Base-by-base conservation (phyloP, 2,113 vertebrate genomes). In the Rhinogobius similis region DNA sequence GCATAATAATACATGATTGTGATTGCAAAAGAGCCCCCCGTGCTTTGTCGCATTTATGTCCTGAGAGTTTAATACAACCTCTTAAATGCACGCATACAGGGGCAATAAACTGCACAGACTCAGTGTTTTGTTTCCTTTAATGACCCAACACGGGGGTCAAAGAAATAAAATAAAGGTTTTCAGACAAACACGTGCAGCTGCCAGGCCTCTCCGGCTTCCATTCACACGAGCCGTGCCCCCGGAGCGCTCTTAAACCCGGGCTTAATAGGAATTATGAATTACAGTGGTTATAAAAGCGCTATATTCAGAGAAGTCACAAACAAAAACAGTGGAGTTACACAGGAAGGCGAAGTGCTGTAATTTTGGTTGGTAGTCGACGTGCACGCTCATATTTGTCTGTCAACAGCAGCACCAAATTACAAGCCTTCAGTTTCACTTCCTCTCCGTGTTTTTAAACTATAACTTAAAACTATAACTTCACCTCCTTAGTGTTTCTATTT, bases 331-430 rank as follows among this genome's bases (percentile, higher is more conserved):
- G 78, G 72, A 62, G 38, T 79, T 84, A 53, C 70, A 77, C 38
- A 68, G 79, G 73, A 73, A 65, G 11, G 48, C 76, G 65, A 75
- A 24, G 77, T 74, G 73, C 80, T 87, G 74, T 90, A 83, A 90
- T 91, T 90, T 87, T 80, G 88, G 87, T 84, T 87, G 79, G 66
- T 79, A 77, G 59, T 44, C 16, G 43, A 44, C 5, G 46, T 20
- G 20, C 20, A 50, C 46, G 82, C 82, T 89, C 84, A 71, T 86
- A 90, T 87, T 90, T 90, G 83, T 86, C 81, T 63, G 86, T 84
- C 81, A 66, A 63, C 89, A 86, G 86, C 79, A 76, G 70, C 41
- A 69, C 68, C 63, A 87, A 91, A 92, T 90, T 88, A 90, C 82
- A 92, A 86, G 81, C 81, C 78, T 91, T 65, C n/a, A n/a, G 29